Evolutionary conservation across 2,113 vertebrate genomes (phyloP), one percentile per base, ranked within the genome.

Genomic region (Oceanites oceanicus): DNA sequence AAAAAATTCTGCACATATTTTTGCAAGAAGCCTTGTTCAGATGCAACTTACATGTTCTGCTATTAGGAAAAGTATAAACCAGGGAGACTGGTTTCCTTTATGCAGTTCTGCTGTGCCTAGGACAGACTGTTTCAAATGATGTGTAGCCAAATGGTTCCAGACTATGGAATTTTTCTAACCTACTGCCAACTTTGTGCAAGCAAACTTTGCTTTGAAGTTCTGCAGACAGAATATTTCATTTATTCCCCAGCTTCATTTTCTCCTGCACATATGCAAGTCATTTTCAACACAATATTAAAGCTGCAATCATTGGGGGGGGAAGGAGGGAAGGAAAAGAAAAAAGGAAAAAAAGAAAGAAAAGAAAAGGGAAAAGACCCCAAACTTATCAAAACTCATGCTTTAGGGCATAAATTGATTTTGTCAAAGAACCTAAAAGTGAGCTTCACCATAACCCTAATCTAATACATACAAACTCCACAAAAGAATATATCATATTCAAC

Each of bases 191-290:
- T 96, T 34, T 44, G 87, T 36, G 53, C 77, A 96, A 97, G 77
- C 26, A 73, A 92, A 55, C 36, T 87, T 47, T 47, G 70, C 96
- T 97, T 96, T 96, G 97, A 97, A 97, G 91, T 92, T 81, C 38
- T 85, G 62, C 45, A 92, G 73, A 86, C 74, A 75, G 74, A 95
- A 34, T 86, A 92, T 89, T 95, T 92, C 34, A 82, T 79, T 92
- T 94, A 91, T 79, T 95, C 62, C 58, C 70, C 44, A 85, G 88
- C 15, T 45, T 91, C 52, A 19, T 77, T 88, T 95, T 88, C 88
- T 81, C 49, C 66, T 81, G 66, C 77, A 92, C 94, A 96, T 75
- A 94, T 91, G 94, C 52, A 97, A 97, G 84, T 94, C 6, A 92
- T 97, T 97, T 94, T 81, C 94, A 65, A 78, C 53, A 89, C 52